phyloP scores from a whole-genome alignment of 2,888 invertebrate genomes.

The Neelides folsomi region DNA sequence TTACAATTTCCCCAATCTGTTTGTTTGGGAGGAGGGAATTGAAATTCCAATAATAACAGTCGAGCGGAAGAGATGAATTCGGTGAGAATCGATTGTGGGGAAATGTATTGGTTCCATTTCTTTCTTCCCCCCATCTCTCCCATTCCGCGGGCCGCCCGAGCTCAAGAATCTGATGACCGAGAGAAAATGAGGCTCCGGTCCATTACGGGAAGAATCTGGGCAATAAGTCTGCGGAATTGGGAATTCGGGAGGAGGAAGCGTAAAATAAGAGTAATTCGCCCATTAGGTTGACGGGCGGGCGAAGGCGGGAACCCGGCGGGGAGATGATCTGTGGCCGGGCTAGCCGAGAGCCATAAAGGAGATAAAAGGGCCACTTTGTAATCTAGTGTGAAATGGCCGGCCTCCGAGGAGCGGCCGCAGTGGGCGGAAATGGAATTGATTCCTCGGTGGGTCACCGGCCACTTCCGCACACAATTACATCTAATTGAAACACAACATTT shows the following conservation, averaged over 20 bases:
- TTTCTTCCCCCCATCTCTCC: background rate
- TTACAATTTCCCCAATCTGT: background rate
- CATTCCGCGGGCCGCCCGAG: background rate
- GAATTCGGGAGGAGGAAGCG: constrained; percentile 3
- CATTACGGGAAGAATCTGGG: background rate
- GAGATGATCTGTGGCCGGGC: too few relatives aligned
- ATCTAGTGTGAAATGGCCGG: too few relatives aligned
- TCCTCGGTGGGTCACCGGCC: background rate
- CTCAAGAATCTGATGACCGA: background rate
- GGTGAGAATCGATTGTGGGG: background rate
- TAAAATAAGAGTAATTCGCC: constrained; percentile 11
- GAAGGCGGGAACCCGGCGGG: too few relatives aligned
- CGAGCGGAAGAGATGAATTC: constrained; percentile 21
- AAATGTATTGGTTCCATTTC: background rate
- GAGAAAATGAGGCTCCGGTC: constrained; percentile 3
- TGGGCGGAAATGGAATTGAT: constrained; percentile 10
- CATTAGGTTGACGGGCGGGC: constrained; percentile 6
- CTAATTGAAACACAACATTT: constrained; percentile 8
- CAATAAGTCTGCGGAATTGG: constrained; percentile 5
- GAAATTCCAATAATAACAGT: constrained; percentile 21
- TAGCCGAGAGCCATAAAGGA: too few relatives aligned
- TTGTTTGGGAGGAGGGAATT: constrained; percentile 10
- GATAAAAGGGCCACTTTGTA: too few relatives aligned
- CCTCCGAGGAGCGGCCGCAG: constrained; percentile 8
- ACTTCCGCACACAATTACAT: constrained; percentile 3